phyloP scores from a whole-genome alignment of 2,113 vertebrate genomes.

The Piaya cayana region DNA sequence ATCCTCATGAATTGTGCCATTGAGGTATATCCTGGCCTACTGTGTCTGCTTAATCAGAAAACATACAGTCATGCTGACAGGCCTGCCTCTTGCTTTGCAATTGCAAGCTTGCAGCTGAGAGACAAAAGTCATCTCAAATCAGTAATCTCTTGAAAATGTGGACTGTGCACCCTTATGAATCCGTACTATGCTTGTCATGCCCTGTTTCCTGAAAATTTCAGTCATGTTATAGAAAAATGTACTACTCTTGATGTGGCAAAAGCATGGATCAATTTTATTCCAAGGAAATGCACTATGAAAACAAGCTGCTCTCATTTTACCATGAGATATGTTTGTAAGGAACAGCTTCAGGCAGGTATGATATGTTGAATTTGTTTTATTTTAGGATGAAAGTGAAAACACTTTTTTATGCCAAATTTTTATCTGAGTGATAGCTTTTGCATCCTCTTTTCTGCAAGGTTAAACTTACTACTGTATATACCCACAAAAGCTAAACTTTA shows the following conservation, averaged over 20 bases:
- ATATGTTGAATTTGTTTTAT: not conserved
- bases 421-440: not conserved
- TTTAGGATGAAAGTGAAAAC: not conserved
- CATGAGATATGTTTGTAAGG: not conserved
- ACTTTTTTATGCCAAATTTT: not conserved
- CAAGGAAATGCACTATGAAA: not conserved
- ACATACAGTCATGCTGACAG: accelerated
- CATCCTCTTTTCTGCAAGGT: not conserved
- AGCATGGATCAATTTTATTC: not conserved
- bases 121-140: not conserved
- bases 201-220: not conserved
- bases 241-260: not conserved
- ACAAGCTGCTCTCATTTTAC: not conserved
- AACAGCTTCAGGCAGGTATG: not conserved
- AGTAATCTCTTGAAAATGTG: not conserved
- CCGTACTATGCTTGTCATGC: not conserved
- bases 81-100: not conserved
- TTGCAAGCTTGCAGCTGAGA: not conserved
- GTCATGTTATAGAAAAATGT: not conserved
- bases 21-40: not conserved
- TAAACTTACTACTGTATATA: not conserved
- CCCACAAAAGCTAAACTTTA: not conserved
- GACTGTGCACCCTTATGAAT: not conserved
- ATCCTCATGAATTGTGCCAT: accelerated
- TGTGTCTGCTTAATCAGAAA: not conserved